These are phyloP conservation scores for Pomacea maculata DNA, from an alignment of 1,140 invertebrate species.

Conservation along the genomic window DNA sequence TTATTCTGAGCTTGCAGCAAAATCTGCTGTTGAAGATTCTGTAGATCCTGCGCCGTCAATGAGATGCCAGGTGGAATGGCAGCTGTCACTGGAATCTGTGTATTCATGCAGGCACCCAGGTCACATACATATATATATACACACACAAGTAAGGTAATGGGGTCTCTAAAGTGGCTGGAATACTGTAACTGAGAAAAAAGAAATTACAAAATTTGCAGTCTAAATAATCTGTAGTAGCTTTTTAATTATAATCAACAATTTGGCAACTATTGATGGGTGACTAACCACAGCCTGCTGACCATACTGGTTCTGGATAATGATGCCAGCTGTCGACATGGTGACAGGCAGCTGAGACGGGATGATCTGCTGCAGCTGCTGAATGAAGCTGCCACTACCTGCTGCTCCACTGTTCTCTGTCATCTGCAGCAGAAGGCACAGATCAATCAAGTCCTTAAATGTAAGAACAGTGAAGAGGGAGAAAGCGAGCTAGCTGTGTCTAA, in stretches of 20 bases:
- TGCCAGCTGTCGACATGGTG: conserved; percentile 28
- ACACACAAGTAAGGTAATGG: background rate
- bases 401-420: conserved; percentile 7
- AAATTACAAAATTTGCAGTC: too few species aligned
- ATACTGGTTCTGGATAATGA: conserved; percentile 54
- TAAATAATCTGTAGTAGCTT: too few species aligned
- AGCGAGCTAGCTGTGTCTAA: background rate
- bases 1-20: conserved; percentile 40
- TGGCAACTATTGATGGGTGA: background rate
- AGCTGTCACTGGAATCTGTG: conserved; percentile 52
- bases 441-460: background rate
- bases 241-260: too few species aligned
- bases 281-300: conserved; percentile 52
- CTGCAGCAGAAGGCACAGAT: conserved; percentile 15
- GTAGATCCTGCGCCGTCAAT: conserved; percentile 72
- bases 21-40: conserved; percentile 69
- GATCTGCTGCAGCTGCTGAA: conserved; percentile 25
- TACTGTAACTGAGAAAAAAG: too few species aligned
- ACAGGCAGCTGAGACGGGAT: conserved; percentile 31
- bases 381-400: background rate
- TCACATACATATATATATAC: conserved; percentile 1
- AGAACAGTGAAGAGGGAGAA: too few species aligned
- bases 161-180: too few species aligned
- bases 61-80: conserved; percentile 57
- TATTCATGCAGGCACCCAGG: background rate